Evolutionary conservation across 1,140 invertebrate genomes (phyloP), one percentile per base, ranked within the genome.

Genomic region (Drosophila santomea): DNA sequence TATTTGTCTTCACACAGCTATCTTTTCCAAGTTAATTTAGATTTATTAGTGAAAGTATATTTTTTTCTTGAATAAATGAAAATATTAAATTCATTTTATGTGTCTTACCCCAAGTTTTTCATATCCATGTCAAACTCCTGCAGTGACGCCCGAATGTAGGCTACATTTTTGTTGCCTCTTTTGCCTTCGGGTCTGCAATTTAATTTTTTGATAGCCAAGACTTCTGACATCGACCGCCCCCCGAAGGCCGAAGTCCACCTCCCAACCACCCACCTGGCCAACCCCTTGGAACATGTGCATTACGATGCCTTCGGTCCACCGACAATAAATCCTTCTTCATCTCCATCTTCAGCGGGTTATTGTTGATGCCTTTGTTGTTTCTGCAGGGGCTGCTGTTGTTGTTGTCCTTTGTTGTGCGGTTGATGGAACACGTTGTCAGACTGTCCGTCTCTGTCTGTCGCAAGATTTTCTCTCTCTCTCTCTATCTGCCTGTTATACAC

Each of bases 351-450:
- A 57, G 48, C 12, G 64, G 64, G 67, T 69, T 71, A 71, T 71
- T 69, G 51, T 71, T 50, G 51, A 55, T 48, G 67, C 36, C 36
- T 66, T 66, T 52, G 60, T 64, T 68, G 64, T 41, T 66, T 44
- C 45, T 68, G 47, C 45, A 50, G 28, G 28, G 25, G 14, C 44
- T 71, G 14, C 44, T 71, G 52, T 39, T 69, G 61, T 57, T 69
- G 51, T 69, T 57, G 63, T 28, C 64, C 28, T 66, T 64, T 52
- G 64, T 64, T 71, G 67, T 69, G 51, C 20, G 43, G 63, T 39
- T 71, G 51, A 47, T 69, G 67, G 67, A 71, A 71, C 64, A 71
- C 51, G 51, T 69, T 71, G 63, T 69, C 67, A 57, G 64, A 25
- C 15, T 45, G 66, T 50, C 67, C 48, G 25, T 36, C 36, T 43